Conservation (phyloP, 2,888 invertebrate species). For the Ecliptopera silaceata region DNA sequence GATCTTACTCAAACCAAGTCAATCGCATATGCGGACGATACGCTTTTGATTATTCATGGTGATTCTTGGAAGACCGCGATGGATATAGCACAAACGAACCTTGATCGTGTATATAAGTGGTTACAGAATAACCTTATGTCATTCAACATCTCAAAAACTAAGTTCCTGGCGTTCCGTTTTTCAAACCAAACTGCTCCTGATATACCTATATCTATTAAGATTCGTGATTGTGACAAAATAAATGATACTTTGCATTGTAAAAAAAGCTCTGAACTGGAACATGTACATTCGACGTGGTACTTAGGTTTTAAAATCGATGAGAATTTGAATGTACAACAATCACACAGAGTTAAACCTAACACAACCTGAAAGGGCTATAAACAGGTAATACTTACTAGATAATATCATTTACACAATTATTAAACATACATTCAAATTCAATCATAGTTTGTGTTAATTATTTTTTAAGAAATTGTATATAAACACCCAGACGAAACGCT, state of each 20-base stretch:
- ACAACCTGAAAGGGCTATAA: background rate
- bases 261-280: background rate
- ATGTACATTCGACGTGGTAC: slow-evolving; percentile 4
- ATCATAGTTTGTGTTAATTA: too few relatives aligned
- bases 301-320: slow-evolving; percentile 10
- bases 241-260: background rate
- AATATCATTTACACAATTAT: too few relatives aligned
- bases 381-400: too few relatives aligned
- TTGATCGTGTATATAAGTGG: slow-evolving; percentile 14
- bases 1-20: slow-evolving; percentile 7
- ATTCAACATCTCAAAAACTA: slow-evolving; percentile 15
- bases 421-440: too few relatives aligned
- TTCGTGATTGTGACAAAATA: slow-evolving; percentile 9
- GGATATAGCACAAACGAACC: slow-evolving; percentile 7
- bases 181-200: slow-evolving; percentile 1
- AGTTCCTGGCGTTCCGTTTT: slow-evolving; percentile 16
- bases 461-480: too few relatives aligned
- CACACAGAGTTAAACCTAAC: background rate
- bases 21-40: slow-evolving; percentile 21
- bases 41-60: slow-evolving; percentile 15
- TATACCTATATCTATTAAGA: slow-evolving; percentile 6
- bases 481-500: too few relatives aligned
- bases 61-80: slow-evolving; percentile 11
- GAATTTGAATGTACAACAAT: background rate
- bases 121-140: slow-evolving; percentile 19